Percentiles rank a stretch among this genome's conserved stretches.
Conservation (phyloP, 2,888 invertebrate genomes). For the Nephrotoma appendiculata region DNA sequence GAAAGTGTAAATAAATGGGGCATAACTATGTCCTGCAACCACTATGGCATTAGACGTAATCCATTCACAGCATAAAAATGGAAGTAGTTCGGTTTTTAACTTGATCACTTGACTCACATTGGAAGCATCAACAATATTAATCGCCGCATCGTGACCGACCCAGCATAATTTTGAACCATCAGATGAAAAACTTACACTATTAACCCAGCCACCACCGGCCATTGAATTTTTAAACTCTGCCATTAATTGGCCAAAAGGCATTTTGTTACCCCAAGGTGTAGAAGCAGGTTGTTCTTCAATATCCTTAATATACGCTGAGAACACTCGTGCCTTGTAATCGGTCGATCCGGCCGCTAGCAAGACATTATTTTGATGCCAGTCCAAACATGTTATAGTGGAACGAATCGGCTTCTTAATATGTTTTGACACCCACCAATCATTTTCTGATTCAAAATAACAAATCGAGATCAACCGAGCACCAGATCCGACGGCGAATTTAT, state of each 20-base stretch:
- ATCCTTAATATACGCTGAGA: conserved; percentile 94
- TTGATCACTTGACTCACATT: conserved; percentile 53
- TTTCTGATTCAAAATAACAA: conserved; percentile 95
- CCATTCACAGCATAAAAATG: conserved; percentile 89
- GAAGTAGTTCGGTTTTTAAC: conserved; percentile 77
- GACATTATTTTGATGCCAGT: conserved; percentile 99
- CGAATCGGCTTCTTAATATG: conserved; percentile 97
- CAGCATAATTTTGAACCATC: conserved; percentile 92
- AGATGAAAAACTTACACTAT: conserved; percentile 86
- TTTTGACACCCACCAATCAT: conserved; percentile 99
- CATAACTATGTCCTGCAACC: conserved; percentile 90
- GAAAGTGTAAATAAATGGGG: conserved; percentile 76
- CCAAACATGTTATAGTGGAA: conserved; percentile 90
- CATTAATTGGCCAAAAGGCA: conserved; percentile 75
- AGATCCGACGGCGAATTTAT: conserved; percentile 98
- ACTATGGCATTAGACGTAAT: conserved; percentile 71
- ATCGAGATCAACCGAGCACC: conserved; percentile 92
- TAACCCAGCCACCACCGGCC: conserved; percentile 94
- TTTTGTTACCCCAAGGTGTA: conserved; percentile 81
- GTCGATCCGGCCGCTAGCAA: conserved; percentile 89
- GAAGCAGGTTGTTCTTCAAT: conserved; percentile 85
- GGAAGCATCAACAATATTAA: conserved; percentile 82
- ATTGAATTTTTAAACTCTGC: conserved; percentile 79
- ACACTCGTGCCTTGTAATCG: conserved; percentile 90
- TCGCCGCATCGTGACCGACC: conserved; percentile 95